Percentiles rank a stretch among this genome's conserved stretches.
phyloP scores from a whole-genome alignment of 2,113 vertebrate species.

The Geothlypis trichas region DNA sequence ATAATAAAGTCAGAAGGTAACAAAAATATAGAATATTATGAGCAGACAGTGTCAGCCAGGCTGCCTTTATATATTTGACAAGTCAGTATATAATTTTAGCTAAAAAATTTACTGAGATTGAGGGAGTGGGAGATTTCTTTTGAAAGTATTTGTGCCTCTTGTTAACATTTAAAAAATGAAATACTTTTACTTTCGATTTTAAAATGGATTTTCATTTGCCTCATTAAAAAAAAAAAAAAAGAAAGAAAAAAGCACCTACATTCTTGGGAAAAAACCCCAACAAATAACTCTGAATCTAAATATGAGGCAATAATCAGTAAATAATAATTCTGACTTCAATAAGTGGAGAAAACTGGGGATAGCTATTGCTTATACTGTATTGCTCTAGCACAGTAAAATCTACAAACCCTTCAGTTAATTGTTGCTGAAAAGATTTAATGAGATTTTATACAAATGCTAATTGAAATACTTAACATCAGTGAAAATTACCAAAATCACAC shows the following conservation, averaged over 20 bases:
- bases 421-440: not conserved
- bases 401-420: not conserved
- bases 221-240: not conserved
- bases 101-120: not conserved
- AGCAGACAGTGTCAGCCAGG: not conserved
- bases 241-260: not conserved
- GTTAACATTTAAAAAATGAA: not conserved
- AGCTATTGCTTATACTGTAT: not conserved
- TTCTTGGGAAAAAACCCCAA: not conserved
- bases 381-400: not conserved
- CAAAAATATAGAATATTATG: not conserved
- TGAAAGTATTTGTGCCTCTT: not conserved
- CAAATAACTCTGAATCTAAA: not conserved
- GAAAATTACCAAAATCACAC: constrained; percentile 5
- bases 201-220: not conserved
- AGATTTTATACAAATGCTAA: not conserved
- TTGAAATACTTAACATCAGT: not conserved
- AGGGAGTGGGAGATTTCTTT: not conserved
- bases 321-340: not conserved
- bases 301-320: not conserved
- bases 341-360: not conserved
- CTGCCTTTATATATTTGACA: not conserved
- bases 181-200: not conserved
- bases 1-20: not conserved
- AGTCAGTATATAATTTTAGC: not conserved